Evolutionary conservation across 2,888 invertebrate genomes (phyloP).

Genomic region (Lottia gigantea): DNA sequence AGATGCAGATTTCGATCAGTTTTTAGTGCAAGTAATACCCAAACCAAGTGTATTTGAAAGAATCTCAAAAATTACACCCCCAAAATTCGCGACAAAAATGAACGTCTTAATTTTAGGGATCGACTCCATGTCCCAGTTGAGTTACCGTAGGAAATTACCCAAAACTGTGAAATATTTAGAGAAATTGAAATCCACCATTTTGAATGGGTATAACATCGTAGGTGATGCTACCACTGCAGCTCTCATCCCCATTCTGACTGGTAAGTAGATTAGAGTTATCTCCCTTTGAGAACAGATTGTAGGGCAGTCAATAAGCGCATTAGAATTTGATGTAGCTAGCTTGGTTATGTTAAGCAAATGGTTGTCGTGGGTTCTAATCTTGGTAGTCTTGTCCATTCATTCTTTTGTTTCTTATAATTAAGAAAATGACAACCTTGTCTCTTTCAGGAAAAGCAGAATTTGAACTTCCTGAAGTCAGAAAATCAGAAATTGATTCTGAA

Average conservation of each 20-base stretch:
- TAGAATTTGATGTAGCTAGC: too few species aligned
- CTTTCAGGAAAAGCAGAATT: slow-evolving; percentile 45
- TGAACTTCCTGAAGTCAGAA: slow-evolving; percentile 50
- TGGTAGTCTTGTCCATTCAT: too few species aligned
- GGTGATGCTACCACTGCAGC: slow-evolving; percentile 62
- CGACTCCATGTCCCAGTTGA: slow-evolving; percentile 61
- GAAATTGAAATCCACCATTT: slow-evolving; percentile 44
- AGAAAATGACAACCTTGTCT: neutral
- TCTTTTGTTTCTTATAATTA: too few species aligned
- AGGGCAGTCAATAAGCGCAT: too few species aligned
- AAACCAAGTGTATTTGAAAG: slow-evolving; percentile 49
- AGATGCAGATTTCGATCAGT: slow-evolving; percentile 55
- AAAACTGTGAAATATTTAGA: slow-evolving; percentile 51
- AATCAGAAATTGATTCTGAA: slow-evolving; percentile 32
- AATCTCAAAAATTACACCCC: slow-evolving; percentile 26
- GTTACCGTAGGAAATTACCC: slow-evolving; percentile 57
- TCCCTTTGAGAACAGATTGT: too few species aligned
- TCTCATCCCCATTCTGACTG: slow-evolving; percentile 61
- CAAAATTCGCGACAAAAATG: slow-evolving; percentile 41
- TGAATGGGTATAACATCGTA: slow-evolving; percentile 63
- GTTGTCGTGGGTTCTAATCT: too few species aligned
- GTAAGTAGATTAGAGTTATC: slow-evolving; percentile 30
- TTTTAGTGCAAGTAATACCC: slow-evolving; percentile 54
- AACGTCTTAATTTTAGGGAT: slow-evolving; percentile 61
- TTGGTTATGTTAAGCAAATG: too few species aligned